Percentiles rank a stretch among this genome's conserved stretches.
Conservation (phyloP, 1,140 invertebrate species). For the Apocrypta bakeri region DNA sequence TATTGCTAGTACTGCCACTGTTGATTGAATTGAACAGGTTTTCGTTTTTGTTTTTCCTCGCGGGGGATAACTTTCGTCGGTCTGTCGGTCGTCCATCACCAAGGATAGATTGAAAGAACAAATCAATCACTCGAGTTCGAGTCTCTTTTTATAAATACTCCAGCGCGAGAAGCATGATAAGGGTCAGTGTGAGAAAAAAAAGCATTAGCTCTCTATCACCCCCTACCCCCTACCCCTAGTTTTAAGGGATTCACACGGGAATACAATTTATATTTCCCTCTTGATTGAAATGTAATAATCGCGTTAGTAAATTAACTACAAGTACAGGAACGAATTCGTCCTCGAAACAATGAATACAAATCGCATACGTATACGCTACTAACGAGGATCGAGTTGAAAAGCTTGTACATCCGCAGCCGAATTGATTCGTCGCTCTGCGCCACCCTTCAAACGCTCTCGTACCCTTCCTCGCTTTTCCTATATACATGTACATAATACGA, state of each 20-base stretch:
- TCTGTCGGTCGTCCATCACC: not conserved
- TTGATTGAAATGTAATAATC: no score
- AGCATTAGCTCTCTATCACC: no score
- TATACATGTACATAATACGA: not conserved
- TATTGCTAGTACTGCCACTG: no score
- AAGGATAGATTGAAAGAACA: not conserved
- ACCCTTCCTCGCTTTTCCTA: slow-evolving; percentile 16
- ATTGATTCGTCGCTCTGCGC: not conserved
- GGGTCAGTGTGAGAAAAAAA: not conserved
- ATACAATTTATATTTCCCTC: no score
- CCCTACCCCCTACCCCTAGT: slow-evolving; percentile 27
- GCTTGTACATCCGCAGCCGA: not conserved
- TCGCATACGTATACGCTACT: no score
- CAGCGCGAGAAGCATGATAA: not conserved
- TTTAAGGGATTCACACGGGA: no score
- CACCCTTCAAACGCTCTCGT: not conserved
- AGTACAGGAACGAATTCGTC: no score
- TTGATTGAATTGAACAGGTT: not conserved
- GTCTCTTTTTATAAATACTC: slow-evolving; percentile 26
- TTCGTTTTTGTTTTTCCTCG: not conserved
- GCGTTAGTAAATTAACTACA: no score
- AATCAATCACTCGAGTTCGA: slow-evolving; percentile 15
- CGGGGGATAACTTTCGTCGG: not conserved
- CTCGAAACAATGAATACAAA: not conserved
- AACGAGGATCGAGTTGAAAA: no score